Base-by-base conservation (phyloP, 2,888 invertebrate species). In the Flexamia atlantica region DNA sequence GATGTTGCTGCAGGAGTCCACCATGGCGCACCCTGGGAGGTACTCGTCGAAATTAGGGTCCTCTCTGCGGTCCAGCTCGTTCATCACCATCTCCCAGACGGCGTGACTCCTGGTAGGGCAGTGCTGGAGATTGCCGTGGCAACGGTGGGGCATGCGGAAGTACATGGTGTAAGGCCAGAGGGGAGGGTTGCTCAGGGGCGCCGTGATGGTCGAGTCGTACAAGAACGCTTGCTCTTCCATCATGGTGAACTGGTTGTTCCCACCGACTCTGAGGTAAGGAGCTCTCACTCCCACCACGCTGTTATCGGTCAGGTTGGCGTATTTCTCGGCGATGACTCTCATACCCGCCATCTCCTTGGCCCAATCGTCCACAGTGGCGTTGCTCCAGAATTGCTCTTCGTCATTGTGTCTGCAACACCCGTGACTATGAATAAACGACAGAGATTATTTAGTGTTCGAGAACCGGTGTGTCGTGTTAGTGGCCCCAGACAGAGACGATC, bases 111-210 rank as follows among this genome's bases (percentile, higher is more conserved):
- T 94, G 1, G 97, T 97, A 14, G 97, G 97, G 90, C 97, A 97
- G 89, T 94, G 96, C 90, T 97, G 97, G 84, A 97, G 91, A 90
- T 97, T 97, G 86, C 97, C 97, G 90, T 97, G 97, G 89, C 98
- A 98, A 85, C 96, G 94, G 90, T 97, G 98, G 0, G 98, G 97
- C 96, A 98, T 97, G 88, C 97, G 94, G 94, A 97, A 98, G 93
- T 98, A 98, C 95, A 99, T 96, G 84, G 98, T 99, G 92, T 99
- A 99, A 2, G 99, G 99, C 99, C 99, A 99, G 87, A 97, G 94
- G 81, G 98, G 98, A 25, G 97, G 97, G 89, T 97, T 97, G 87
- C 95, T 96, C 50, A 97, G 92, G 0, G 97, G 96, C 0, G 97
- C 97, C 0, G 97, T 97, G 90, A 98, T 97, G 80, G 98, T 98